Evolutionary conservation across 2,797 vertebrate genomes (phyloP), one percentile per base, ranked within the genome.

Genomic region (Gymnocypris eckloni): DNA sequence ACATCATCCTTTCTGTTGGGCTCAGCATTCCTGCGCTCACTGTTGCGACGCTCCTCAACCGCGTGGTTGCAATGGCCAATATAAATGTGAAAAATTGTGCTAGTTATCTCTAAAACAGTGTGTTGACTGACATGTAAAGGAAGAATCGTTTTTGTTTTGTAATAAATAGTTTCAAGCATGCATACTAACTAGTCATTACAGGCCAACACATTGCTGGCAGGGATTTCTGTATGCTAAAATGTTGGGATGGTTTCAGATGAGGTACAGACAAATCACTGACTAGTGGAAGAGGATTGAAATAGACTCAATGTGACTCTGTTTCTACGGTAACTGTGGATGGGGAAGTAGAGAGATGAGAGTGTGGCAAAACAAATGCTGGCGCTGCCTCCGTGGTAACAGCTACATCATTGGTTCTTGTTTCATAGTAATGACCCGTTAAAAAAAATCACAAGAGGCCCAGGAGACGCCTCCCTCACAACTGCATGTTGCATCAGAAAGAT

Each of bases 271-370:
- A 88, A 89, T 94, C 94, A 94, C 91, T 91, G 95, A 93, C 91
- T 91, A 94, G 93, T 93, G 84, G 52, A 84, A 80, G 84, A 89
- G 84, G 93, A 95, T 96, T 93, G 95, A 96, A 96, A 96, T 96
- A 96, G 95, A 95, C 94, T 95, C 91, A 90, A 93, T 95, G 94
- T 95, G 95, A 94, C 95, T 96, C 95, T 96, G 96, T 96, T 96
- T 96, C 96, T 96, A 96, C 94, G 96, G 95, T 95, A 96, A 96
- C 95, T 96, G 95, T 94, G 92, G 94, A 95, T 81, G 94, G 94
- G 95, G 94, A 95, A 94, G 95, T 95, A 94, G 91, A 92, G 87
- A 93, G 93, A 95, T 94, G 94, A 93, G 93, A 95, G 93, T 92
- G 92, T 95, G 93, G 91, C 93, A 95, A 95, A 96, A 95, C 94